These are phyloP conservation scores for Corynorhinus townsendii DNA, from an alignment of 2,113 vertebrate genomes.

Conservation along the genomic window DNA sequence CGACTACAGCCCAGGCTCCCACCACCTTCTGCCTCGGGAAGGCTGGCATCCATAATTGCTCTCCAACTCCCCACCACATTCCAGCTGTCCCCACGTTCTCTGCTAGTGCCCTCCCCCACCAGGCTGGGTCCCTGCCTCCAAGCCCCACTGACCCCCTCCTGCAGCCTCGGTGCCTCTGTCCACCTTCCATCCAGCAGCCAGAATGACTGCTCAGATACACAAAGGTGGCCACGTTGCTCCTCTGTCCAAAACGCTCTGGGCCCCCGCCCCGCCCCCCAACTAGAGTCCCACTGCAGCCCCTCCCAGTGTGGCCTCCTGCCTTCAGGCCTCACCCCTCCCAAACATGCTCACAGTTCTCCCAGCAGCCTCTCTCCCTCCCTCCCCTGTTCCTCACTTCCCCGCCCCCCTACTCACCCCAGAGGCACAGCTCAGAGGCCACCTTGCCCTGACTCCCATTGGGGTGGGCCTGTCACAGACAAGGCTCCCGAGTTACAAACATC, in stretches of 20 bases:
- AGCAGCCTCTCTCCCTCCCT: neutral
- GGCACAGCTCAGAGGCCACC: neutral
- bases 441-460: neutral
- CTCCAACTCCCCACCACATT: neutral
- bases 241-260: neutral
- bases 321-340: neutral
- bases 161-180: neutral
- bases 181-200: neutral
- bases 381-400: neutral
- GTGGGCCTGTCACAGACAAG: neutral
- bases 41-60: too few relatives aligned
- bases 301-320: neutral
- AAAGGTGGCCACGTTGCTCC: too few relatives aligned
- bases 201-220: neutral
- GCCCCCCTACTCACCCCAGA: neutral
- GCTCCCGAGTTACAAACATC: neutral
- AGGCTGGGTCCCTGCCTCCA: too few relatives aligned
- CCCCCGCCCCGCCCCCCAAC: too few relatives aligned
- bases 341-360: neutral
- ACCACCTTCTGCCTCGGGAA: neutral
- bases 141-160: too few relatives aligned
- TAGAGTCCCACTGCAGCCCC: neutral
- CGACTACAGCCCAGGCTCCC: neutral
- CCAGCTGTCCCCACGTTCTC: neutral
- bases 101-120: neutral